Conservation (phyloP, 2,113 vertebrate species). For the Anguilla rostrata region DNA sequence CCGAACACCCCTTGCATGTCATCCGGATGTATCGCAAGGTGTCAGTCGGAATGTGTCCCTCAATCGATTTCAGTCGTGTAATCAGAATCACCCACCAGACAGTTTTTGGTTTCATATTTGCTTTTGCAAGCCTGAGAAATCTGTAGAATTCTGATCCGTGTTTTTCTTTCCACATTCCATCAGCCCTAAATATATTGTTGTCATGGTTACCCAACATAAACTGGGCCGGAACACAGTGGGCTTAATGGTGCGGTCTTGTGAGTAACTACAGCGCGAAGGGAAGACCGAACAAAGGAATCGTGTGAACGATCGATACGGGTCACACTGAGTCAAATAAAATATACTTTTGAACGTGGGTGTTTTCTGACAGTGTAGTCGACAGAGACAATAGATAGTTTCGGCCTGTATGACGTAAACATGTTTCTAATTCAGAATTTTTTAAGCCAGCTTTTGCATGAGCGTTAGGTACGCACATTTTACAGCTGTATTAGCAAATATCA, state of each 20-base stretch:
- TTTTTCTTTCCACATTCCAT: conserved; percentile 29
- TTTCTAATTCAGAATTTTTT: background rate
- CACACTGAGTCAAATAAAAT: background rate
- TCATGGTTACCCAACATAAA: conserved; percentile 81
- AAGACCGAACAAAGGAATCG: conserved; percentile 67
- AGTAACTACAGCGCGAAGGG: conserved; percentile 49
- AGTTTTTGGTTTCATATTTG: background rate
- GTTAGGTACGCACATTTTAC: background rate
- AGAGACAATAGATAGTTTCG: background rate
- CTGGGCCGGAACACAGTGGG: conserved; percentile 56
- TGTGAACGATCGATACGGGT: background rate
- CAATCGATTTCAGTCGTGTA: background rate
- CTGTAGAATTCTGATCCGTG: conserved; percentile 42
- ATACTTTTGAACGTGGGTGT: background rate
- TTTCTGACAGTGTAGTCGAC: background rate
- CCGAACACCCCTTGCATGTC: background rate
- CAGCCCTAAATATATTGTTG: conserved; percentile 55
- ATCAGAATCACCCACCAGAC: background rate
- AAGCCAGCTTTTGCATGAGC: background rate
- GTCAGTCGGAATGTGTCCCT: background rate
- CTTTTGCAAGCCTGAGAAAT: background rate
- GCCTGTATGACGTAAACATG: background rate
- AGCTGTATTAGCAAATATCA: too few species aligned
- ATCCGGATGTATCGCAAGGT: background rate
- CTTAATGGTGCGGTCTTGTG: background rate